Percentiles rank a stretch among this genome's conserved stretches.
These are phyloP conservation scores for Harpalus rubripes DNA, from an alignment of 2,888 invertebrate genomes.

Conservation along the genomic window DNA sequence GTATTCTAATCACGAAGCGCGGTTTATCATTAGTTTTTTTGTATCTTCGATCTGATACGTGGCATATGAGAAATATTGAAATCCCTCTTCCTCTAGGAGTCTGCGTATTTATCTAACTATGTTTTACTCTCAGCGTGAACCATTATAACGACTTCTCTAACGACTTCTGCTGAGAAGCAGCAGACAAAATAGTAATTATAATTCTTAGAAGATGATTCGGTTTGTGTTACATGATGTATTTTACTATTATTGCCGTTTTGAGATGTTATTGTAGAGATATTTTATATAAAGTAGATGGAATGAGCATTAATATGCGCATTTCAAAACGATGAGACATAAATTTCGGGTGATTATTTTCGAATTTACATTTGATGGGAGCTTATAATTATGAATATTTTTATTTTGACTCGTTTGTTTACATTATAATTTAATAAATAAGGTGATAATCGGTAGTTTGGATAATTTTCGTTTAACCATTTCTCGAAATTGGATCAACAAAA, in stretches of 20 bases:
- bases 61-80: constrained; percentile 7
- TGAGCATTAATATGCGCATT: not conserved
- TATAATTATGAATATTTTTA: not conserved
- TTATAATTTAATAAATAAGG: not conserved
- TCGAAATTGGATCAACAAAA: too few relatives aligned
- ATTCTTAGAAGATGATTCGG: constrained; percentile 24
- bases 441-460: not conserved
- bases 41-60: not conserved
- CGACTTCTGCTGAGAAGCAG: constrained; percentile 9
- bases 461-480: too few relatives aligned
- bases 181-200: constrained; percentile 22
- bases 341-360: not conserved
- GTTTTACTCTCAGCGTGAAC: not conserved
- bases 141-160: constrained; percentile 8
- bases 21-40: not conserved
- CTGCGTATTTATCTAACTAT: too few relatives aligned
- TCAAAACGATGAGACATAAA: not conserved
- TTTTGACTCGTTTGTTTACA: not conserved
- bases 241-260: not conserved
- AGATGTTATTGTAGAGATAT: not conserved
- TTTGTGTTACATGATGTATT: constrained; percentile 11
- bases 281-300: not conserved
- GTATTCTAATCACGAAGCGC: not conserved
- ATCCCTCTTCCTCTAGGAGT: not conserved
- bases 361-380: not conserved